Percentiles rank a stretch among this genome's conserved stretches.
Evolutionary conservation across 2,888 invertebrate species (phyloP).

Genomic region (Coleophora flavipennella): DNA sequence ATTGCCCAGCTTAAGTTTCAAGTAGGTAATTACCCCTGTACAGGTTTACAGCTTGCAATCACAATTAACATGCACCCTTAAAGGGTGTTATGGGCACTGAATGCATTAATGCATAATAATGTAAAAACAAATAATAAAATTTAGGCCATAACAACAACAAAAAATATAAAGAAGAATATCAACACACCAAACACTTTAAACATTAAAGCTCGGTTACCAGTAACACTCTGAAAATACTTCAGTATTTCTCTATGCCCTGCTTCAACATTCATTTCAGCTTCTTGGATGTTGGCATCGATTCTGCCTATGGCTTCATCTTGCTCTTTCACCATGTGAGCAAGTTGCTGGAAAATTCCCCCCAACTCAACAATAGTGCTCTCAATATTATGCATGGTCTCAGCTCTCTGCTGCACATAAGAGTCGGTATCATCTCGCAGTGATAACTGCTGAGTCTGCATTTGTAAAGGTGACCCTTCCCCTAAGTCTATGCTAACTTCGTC

Average conservation of each 20-base stretch:
- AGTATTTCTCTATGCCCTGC: conserved; percentile 97
- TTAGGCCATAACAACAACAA: conserved; percentile 95
- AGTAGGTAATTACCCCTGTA: no score
- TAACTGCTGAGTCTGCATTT: conserved; percentile 76
- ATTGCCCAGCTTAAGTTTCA: no score
- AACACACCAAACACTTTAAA: conserved; percentile 98
- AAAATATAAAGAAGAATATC: conserved; percentile 99
- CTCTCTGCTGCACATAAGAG: conserved; percentile 91
- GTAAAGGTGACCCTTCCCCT: conserved; percentile 68
- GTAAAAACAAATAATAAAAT: conserved; percentile 5
- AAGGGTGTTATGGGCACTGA: no score
- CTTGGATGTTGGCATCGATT: conserved; percentile 97
- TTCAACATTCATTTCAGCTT: conserved; percentile 96
- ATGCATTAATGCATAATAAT: neutral
- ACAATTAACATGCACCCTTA: no score
- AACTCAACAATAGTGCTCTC: conserved; percentile 99
- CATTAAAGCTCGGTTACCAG: conserved; percentile 98
- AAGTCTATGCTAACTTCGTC: conserved; percentile 90
- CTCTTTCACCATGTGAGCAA: conserved; percentile 97
- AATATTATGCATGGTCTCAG: conserved; percentile 99
- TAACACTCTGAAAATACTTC: conserved; percentile 97
- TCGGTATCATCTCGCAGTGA: conserved; percentile 90
- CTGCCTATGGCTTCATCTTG: conserved; percentile 98
- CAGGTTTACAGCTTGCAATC: no score
- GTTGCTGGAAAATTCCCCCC: conserved; percentile 97